Evolutionary conservation across 2,888 invertebrate genomes (phyloP), one percentile per base, ranked within the genome.

Genomic region (Prosapia bicincta): DNA sequence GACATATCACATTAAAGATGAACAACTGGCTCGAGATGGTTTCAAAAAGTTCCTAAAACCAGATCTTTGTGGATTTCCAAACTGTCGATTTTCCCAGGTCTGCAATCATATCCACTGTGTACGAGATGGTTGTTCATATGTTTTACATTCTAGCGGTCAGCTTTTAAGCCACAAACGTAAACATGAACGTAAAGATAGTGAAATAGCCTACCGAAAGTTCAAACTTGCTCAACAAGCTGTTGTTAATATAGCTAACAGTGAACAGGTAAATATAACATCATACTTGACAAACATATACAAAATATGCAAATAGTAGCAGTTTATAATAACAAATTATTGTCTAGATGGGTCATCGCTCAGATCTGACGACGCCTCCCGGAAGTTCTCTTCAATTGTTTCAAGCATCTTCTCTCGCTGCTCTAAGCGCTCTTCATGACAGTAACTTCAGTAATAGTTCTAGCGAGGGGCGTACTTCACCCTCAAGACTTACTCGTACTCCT

Each of bases 81-180:
- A 92, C 81, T 99, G 99, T 84, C 90, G 96, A 76, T 98, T 97
- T 85, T 97, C 97, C 54, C 91, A 94, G 77, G 94, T 97, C 69
- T 96, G 96, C 88, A 99, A 99, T 87, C 99, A 99, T 86, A 99
- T 98, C 80, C 99, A 99, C 86, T 99, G 99, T 87, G 98, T 99
- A 81, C 89, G 98, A 78, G 93, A 95, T 1, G 94, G 94, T 78
- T 99, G 99, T 87, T 94, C 93, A 85, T 98, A 98, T 84, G 98
- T 99, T 2, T 88, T 99, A 78, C 98, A 99, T 84, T 97, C 97
- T 38, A 96, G 97, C 83, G 96, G 97, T 71, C 98, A 99, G 85
- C 91, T 99, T 80, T 95, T 97, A 85, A 97, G 98, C 10, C 99
- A 99, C 86, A 98, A 98, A 86, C 90, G 98, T 75, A 98, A 98